Evolutionary conservation across 2,888 invertebrate species (phyloP).

Genomic region (Hofmannophila pseudospretella): DNA sequence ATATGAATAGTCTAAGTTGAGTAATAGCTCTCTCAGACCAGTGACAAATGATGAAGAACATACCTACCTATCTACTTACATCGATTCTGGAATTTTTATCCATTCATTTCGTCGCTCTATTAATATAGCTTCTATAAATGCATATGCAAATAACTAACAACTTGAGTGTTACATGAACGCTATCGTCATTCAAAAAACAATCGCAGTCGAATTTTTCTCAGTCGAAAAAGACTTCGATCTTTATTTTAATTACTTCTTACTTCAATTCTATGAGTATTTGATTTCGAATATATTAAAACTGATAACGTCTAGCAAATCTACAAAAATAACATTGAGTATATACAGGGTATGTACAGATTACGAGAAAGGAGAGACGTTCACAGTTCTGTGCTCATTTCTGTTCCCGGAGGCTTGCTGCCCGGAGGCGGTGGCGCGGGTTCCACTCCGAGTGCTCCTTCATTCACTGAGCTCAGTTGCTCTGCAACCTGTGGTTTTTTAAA

Average conservation of each 20-base stretch:
- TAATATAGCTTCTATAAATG: too few relatives aligned
- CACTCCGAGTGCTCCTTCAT: slow-evolving; percentile 16
- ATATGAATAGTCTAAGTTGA: neutral
- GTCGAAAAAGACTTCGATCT: too few relatives aligned
- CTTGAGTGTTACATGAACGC: too few relatives aligned
- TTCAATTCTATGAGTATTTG: neutral
- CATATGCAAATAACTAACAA: too few relatives aligned
- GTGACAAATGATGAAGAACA: slow-evolving; percentile 1
- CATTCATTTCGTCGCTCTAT: too few relatives aligned
- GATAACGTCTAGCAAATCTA: neutral
- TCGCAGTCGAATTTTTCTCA: too few relatives aligned
- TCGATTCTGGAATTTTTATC: too few relatives aligned
- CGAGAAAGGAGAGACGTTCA: too few relatives aligned
- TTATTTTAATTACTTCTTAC: too few relatives aligned
- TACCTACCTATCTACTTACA: neutral
- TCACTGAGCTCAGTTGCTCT: slow-evolving; percentile 63
- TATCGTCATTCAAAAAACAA: too few relatives aligned
- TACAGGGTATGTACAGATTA: neutral
- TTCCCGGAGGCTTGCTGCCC: slow-evolving; percentile 44
- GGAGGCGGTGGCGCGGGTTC: slow-evolving; percentile 36
- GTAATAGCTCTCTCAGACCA: neutral
- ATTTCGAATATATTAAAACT: neutral
- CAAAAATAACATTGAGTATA: neutral
- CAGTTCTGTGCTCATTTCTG: slow-evolving; percentile 85
- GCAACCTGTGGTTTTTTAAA: slow-evolving; percentile 48